A percentile compares a stretch with the other conserved stretches of the same genome.
Conservation (phyloP, 2,113 vertebrate genomes). For the Eretmochelys imbricata region DNA sequence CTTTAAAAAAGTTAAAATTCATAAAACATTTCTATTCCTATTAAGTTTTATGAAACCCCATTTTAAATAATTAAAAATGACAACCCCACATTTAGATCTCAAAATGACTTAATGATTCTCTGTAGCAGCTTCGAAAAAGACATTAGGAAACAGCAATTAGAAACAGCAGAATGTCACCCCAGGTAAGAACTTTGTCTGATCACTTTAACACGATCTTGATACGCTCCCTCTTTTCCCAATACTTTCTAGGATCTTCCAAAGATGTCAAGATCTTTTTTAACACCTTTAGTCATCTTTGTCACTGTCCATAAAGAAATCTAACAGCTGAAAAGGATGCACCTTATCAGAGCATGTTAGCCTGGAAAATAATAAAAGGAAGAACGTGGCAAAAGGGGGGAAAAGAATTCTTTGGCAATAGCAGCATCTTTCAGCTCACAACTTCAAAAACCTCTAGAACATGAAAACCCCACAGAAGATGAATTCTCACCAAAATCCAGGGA, state of each 20-base stretch:
- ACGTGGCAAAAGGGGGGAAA: background rate
- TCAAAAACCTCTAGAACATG: background rate
- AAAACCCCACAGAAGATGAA: constrained; percentile 35
- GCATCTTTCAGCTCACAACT: background rate
- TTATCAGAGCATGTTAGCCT: constrained; percentile 7
- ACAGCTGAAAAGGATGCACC: constrained; percentile 3
- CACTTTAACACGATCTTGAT: constrained; percentile 16
- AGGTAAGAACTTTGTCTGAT: constrained; percentile 45
- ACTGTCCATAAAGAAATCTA: constrained; percentile 27
- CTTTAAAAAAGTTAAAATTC: background rate
- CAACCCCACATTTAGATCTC: background rate
- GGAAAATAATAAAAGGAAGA: constrained; percentile 34
- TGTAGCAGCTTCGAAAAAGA: background rate
- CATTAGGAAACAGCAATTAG: background rate
- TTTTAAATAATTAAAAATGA: constrained; percentile 20
- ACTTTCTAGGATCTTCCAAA: constrained; percentile 37
- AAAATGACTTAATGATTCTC: background rate
- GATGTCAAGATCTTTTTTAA: background rate
- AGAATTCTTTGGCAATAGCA: background rate
- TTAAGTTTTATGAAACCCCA: background rate
- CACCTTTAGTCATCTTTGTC: background rate
- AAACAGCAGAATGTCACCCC: constrained; percentile 6
- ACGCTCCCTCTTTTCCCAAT: constrained; percentile 13
- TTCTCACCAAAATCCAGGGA: background rate
- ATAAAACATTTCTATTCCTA: background rate